These are phyloP conservation scores for Crax fasciolata DNA, from an alignment of 2,797 vertebrate genomes.

Conservation along the genomic window DNA sequence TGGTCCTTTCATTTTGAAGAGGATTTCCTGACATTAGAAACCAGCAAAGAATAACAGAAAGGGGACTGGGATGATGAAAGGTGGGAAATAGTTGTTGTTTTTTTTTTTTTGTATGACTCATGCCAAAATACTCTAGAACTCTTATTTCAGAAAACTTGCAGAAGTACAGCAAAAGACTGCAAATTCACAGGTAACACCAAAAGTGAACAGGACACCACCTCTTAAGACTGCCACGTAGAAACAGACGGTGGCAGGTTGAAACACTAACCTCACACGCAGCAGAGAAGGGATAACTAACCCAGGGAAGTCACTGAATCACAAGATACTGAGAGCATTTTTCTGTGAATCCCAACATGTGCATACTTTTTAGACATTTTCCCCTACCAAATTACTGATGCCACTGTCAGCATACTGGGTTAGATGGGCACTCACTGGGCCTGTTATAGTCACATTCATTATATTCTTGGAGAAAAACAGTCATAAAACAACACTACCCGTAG, in stretches of 20 bases:
- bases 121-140: not conserved
- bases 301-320: not conserved
- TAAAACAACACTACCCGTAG: not conserved
- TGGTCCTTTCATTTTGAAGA: not conserved
- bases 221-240: not conserved
- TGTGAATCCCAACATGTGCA: not conserved
- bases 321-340: not conserved
- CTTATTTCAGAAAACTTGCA: not conserved
- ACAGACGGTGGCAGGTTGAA: not conserved
- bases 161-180: not conserved
- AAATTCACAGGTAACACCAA: not conserved
- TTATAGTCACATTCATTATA: not conserved
- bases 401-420: not conserved
- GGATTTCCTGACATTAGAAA: not conserved
- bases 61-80: not conserved
- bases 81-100: not conserved
- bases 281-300: not conserved
- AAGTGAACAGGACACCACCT: not conserved
- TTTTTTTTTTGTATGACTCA: not conserved
- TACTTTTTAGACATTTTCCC: not conserved
- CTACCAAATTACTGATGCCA: not conserved
- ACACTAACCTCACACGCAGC: not conserved
- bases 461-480: not conserved
- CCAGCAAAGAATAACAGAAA: not conserved
- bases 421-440: accelerated